Evolutionary conservation across 2,888 invertebrate species (phyloP).

Genomic region (Amorpha juglandis): DNA sequence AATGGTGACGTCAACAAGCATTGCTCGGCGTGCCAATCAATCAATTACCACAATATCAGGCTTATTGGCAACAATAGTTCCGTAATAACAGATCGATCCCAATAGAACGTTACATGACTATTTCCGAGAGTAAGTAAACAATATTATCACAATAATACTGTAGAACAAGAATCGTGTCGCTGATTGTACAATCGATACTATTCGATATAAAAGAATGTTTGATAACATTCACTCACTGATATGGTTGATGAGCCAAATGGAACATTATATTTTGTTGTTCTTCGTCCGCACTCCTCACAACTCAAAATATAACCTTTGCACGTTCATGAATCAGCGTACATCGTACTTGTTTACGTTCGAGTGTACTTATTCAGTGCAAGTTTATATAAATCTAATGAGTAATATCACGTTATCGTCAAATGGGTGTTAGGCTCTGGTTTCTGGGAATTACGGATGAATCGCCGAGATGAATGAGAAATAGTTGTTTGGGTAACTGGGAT

Average conservation of each 20-base stretch:
- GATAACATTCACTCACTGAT: constrained; percentile 11
- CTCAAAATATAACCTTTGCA: constrained; percentile 6
- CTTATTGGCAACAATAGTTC: no score
- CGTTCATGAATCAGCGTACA: constrained; percentile 12
- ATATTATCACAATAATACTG: neutral
- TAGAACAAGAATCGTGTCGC: neutral
- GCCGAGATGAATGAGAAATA: neutral
- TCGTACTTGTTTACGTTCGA: constrained; percentile 12
- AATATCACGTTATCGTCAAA: constrained; percentile 1
- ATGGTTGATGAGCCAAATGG: constrained; percentile 12
- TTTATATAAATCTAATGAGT: constrained; percentile 12
- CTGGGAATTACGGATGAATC: neutral
- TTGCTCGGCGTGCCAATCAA: no score
- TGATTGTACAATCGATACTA: neutral
- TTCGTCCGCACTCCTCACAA: neutral
- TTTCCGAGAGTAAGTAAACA: no score
- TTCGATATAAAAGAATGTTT: constrained; percentile 1
- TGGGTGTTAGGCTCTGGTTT: neutral
- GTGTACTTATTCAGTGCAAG: constrained; percentile 3
- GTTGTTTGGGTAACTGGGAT: no score
- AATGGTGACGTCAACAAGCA: no score
- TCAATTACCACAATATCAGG: no score
- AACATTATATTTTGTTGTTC: constrained; percentile 6
- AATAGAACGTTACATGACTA: no score
- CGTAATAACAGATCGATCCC: no score